A percentile compares a stretch with the other conserved stretches of the same genome.
Conservation (phyloP, 2,888 invertebrate species). For the Brenthis ino region DNA sequence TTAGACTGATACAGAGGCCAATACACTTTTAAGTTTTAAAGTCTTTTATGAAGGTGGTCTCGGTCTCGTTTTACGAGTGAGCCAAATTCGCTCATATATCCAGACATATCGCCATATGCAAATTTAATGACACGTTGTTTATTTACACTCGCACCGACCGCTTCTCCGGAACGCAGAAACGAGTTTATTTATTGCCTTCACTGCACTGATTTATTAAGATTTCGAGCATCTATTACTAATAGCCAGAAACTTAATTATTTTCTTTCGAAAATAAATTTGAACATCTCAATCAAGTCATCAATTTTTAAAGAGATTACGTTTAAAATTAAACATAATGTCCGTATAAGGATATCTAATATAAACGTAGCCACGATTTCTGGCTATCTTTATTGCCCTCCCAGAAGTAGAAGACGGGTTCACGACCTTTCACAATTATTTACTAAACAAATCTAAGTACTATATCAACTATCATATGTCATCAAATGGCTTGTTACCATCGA, state of each 20-base stretch:
- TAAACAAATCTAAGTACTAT: slow-evolving; percentile 60
- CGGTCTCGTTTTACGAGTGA: slow-evolving; percentile 55
- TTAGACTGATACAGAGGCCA: slow-evolving; percentile 42
- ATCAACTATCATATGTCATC: slow-evolving; percentile 73
- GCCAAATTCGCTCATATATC: slow-evolving; percentile 53
- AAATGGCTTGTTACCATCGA: slow-evolving; percentile 52
- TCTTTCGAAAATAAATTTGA: slow-evolving; percentile 24
- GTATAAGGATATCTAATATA: slow-evolving; percentile 59
- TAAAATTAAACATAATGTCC: slow-evolving; percentile 44
- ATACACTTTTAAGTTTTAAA: slow-evolving; percentile 48
- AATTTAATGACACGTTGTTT: slow-evolving; percentile 67
- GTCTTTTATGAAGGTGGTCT: slow-evolving; percentile 54
- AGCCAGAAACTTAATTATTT: slow-evolving; percentile 28
- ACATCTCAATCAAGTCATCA: slow-evolving; percentile 18
- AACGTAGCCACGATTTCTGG: slow-evolving; percentile 57
- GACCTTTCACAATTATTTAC: slow-evolving; percentile 67
- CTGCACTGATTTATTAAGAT: slow-evolving; percentile 45
- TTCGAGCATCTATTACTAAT: slow-evolving; percentile 38
- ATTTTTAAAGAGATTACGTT: neutral
- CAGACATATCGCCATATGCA: slow-evolving; percentile 66
- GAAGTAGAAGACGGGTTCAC: slow-evolving; percentile 68
- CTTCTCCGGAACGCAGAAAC: slow-evolving; percentile 48
- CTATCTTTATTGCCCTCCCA: slow-evolving; percentile 62
- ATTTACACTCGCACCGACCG: slow-evolving; percentile 57
- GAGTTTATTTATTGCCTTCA: slow-evolving; percentile 45